Evolutionary conservation across 2,888 invertebrate genomes (phyloP).

Genomic region (Nephrocerus scutellatus): DNA sequence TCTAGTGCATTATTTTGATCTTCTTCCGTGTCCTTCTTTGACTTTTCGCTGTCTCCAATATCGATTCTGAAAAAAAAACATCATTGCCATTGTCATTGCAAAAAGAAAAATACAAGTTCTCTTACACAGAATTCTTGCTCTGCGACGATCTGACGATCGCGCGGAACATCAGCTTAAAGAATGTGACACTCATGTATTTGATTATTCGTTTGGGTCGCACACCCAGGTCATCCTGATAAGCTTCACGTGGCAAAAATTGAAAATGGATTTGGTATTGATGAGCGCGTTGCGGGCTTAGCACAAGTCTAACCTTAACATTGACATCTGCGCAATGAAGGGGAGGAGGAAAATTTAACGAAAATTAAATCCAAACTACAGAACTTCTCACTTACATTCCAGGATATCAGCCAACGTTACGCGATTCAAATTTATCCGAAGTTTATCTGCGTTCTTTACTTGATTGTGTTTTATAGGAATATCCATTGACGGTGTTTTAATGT

Average conservation of each 20-base stretch:
- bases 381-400: constrained; percentile 52
- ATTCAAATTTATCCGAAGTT: constrained; percentile 64
- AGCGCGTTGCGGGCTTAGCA: constrained; percentile 51
- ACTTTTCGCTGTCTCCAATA: no score
- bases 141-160: constrained; percentile 57
- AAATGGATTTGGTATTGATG: constrained; percentile 64
- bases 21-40: constrained; percentile 49
- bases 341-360: not conserved
- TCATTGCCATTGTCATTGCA: not conserved
- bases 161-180: constrained; percentile 61
- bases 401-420: constrained; percentile 74
- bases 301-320: constrained; percentile 46
- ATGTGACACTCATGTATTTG: constrained; percentile 65
- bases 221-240: constrained; percentile 66
- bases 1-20: constrained; percentile 37
- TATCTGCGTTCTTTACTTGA: constrained; percentile 56
- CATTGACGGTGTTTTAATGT: constrained; percentile 93
- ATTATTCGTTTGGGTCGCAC: constrained; percentile 65
- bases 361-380: not conserved
- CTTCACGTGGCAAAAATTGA: constrained; percentile 64
- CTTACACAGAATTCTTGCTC: constrained; percentile 44
- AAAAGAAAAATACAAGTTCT: constrained; percentile 1
- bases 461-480: constrained; percentile 74
- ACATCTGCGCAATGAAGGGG: constrained; percentile 29
- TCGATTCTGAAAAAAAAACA: no score